Evolutionary conservation across 2,888 invertebrate genomes (phyloP), one percentile per base, ranked within the genome.

Genomic region (Onchidella celtica): DNA sequence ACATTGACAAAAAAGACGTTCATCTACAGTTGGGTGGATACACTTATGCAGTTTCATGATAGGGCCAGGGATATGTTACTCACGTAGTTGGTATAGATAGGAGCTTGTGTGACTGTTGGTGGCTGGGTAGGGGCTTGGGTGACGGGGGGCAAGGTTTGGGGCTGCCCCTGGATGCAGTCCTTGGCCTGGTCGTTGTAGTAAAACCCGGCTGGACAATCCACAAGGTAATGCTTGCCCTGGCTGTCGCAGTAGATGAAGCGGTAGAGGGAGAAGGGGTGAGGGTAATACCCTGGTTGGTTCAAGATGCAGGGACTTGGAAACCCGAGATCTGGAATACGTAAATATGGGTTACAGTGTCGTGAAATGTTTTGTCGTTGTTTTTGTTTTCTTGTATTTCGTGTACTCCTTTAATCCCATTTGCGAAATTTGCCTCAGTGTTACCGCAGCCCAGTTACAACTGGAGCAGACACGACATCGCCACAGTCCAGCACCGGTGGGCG

Each of bases 101-200:
- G 73, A 32, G 73, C 27, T 24, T 34, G 2, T 24, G 61, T 75
- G 63, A 11, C 21, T 29, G 63, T 6, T 6, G 24, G 61, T 14
- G n/a, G 32, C 2, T 14, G 32, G n/a, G 38, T 38, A 11, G 72
- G 40, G 27, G 38, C n/a, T 38, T 27, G n/a, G 9, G 81, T 74
- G 61, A 69, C 32, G 14, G 65, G 38, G 2, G 70, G 24, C 36
- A 27, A 24, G 17, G 74, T 65, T 0, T 77, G 82, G 11, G 82
- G 82, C 3, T 27, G 63, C n/a, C 82, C 81, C 27, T 32, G n/a
- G 2, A 82, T 40, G 40, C 82, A 82, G 40, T 59, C 61, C 21
- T 77, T 47, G 77, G 24, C 57, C 40, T 40, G 38, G 78, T 82
- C 77, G 73, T 78, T 76, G 78, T 82, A 82, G 72, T 77, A 82